phyloP scores from a whole-genome alignment of 1,140 invertebrate species.

The Pteromalus puparum region DNA sequence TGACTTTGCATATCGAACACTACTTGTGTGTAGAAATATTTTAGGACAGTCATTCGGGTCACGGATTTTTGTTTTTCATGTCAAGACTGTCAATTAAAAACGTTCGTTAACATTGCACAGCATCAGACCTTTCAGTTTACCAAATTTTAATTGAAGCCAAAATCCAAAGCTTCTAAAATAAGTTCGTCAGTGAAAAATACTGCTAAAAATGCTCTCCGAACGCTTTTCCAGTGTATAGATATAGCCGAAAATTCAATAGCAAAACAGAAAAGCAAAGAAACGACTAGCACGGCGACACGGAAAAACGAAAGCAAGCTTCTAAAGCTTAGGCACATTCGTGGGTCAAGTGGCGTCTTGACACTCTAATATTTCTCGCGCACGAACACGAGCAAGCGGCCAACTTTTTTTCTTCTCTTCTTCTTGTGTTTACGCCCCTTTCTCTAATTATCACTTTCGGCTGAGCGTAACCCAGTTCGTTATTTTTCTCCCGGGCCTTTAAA shows the following conservation, averaged over 20 bases:
- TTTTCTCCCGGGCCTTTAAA: slow-evolving; percentile 27
- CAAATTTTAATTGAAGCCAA: no score
- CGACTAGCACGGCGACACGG: neutral
- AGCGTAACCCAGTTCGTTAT: slow-evolving; percentile 45
- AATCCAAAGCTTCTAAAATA: no score
- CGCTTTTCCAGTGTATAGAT: no score
- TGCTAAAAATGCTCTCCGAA: no score
- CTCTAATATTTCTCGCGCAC: slow-evolving; percentile 19
- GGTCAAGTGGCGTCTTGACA: slow-evolving; percentile 49
- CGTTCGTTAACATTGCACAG: no score
- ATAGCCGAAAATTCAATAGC: neutral
- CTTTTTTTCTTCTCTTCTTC: neutral
- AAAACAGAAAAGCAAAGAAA: slow-evolving; percentile 12
- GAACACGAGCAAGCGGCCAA: no score
- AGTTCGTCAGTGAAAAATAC: no score
- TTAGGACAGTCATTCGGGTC: no score
- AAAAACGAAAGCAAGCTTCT: neutral
- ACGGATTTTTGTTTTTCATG: no score
- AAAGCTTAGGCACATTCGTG: slow-evolving; percentile 8
- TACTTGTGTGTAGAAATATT: no score
- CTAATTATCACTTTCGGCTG: slow-evolving; percentile 46
- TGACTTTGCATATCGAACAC: neutral
- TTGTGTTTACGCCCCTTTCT: neutral
- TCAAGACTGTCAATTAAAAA: no score
- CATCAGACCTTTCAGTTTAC: no score